phyloP scores from a whole-genome alignment of 2,888 invertebrate species.

The Nezara viridula region DNA sequence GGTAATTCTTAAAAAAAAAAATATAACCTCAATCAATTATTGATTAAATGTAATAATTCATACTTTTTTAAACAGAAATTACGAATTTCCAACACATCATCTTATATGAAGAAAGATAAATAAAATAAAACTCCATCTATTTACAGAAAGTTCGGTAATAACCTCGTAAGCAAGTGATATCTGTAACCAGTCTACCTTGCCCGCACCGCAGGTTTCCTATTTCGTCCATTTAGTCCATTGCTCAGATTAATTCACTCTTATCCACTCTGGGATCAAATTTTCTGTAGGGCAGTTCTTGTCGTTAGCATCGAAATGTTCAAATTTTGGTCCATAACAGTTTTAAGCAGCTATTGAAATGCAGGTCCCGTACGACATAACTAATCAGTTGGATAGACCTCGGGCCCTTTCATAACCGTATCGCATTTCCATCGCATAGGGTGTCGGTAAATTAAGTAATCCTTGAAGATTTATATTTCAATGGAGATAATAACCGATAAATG shows the following conservation, averaged over 20 bases:
- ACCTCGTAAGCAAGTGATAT: background rate
- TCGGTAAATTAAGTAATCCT: background rate
- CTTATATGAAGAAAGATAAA: background rate
- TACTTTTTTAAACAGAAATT: too few relatives aligned
- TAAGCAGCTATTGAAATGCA: background rate
- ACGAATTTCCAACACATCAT: too few relatives aligned
- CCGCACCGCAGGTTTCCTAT: background rate
- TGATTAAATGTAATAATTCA: too few relatives aligned
- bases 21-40: too few relatives aligned
- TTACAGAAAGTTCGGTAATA: background rate
- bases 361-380: background rate
- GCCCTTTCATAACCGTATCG: background rate
- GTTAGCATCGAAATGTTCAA: slow-evolving; percentile 5
- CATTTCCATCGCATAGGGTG: background rate
- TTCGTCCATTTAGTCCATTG: slow-evolving; percentile 1
- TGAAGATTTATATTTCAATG: background rate
- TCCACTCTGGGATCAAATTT: slow-evolving; percentile 17
- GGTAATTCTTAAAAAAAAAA: too few relatives aligned
- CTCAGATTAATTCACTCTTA: background rate
- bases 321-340: slow-evolving; percentile 15
- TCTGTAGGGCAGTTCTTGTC: background rate
- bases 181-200: background rate
- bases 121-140: background rate
- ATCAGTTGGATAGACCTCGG: background rate
- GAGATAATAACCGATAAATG: too few relatives aligned